phyloP scores from a whole-genome alignment of 2,888 invertebrate genomes.

The Notodonta ziczac region DNA sequence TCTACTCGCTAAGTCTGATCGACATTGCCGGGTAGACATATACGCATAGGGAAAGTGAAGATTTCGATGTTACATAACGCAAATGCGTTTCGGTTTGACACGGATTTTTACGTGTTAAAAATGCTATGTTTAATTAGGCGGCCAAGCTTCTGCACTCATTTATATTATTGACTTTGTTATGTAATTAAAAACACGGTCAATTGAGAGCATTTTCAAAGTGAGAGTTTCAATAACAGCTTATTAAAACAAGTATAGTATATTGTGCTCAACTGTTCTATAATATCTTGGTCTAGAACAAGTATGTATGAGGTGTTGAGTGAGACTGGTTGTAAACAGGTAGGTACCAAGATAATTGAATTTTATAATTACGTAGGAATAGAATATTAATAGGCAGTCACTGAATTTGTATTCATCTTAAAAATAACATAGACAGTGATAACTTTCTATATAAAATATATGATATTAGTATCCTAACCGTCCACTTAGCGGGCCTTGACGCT shows the following conservation, averaged over 20 bases:
- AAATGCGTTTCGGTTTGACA: constrained; percentile 30
- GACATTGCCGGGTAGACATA: constrained; percentile 1
- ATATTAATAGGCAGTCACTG: no score
- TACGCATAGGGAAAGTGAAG: constrained; percentile 42
- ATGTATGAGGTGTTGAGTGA: no score
- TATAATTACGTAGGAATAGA: no score
- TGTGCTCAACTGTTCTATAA: no score
- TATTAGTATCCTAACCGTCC: no score
- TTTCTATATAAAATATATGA: no score
- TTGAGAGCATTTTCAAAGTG: not conserved
- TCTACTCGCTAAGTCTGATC: constrained; percentile 3
- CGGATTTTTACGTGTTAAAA: constrained; percentile 33
- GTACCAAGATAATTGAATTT: no score
- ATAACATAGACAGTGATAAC: no score
- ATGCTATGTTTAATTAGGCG: constrained; percentile 31
- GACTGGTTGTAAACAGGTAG: no score
- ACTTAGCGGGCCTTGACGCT: no score
- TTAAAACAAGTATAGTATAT: not conserved
- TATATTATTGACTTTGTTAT: constrained; percentile 34
- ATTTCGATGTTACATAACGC: constrained; percentile 40
- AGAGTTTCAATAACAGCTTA: not conserved
- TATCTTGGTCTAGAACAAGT: no score
- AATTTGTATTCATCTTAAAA: no score
- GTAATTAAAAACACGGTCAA: constrained; percentile 21
- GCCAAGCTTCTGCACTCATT: constrained; percentile 19